Percentiles rank a stretch among this genome's conserved stretches.
Conservation (phyloP, 2,888 invertebrate genomes). For the Catocala fraxini region DNA sequence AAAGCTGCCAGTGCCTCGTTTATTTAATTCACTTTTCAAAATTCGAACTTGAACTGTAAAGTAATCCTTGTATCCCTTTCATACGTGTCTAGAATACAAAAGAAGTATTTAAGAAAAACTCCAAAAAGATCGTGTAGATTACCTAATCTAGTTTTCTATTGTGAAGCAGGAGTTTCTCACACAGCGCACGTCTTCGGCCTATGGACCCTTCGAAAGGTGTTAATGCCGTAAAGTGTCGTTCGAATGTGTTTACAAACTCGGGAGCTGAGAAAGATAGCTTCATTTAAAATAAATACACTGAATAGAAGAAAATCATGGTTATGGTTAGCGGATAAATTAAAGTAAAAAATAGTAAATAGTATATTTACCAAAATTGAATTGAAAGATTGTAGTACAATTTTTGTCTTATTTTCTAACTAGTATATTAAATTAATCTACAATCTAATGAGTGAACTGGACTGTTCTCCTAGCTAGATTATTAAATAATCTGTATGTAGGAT, state of each 20-base stretch:
- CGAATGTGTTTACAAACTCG: constrained; percentile 20
- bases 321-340: too few relatives aligned
- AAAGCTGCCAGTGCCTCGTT: not conserved
- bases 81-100: constrained; percentile 39
- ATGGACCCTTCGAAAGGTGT: constrained; percentile 33
- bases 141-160: constrained; percentile 57
- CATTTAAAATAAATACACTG: constrained; percentile 5
- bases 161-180: constrained; percentile 39
- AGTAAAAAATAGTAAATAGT: too few relatives aligned
- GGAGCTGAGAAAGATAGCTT: constrained; percentile 8
- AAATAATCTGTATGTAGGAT: too few relatives aligned
- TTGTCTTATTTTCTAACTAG: too few relatives aligned
- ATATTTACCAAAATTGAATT: too few relatives aligned
- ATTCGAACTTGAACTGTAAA: constrained; percentile 19
- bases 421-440: too few relatives aligned
- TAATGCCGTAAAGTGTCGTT: constrained; percentile 30
- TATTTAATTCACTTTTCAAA: constrained; percentile 13
- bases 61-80: constrained; percentile 10
- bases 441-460: too few relatives aligned
- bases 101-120: constrained; percentile 35
- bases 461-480: too few relatives aligned
- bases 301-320: too few relatives aligned
- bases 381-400: too few relatives aligned
- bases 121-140: constrained; percentile 54
- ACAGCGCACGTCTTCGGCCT: constrained; percentile 40